Evolutionary conservation across 2,888 invertebrate genomes (phyloP).

Genomic region (Cynaeus angustus): DNA sequence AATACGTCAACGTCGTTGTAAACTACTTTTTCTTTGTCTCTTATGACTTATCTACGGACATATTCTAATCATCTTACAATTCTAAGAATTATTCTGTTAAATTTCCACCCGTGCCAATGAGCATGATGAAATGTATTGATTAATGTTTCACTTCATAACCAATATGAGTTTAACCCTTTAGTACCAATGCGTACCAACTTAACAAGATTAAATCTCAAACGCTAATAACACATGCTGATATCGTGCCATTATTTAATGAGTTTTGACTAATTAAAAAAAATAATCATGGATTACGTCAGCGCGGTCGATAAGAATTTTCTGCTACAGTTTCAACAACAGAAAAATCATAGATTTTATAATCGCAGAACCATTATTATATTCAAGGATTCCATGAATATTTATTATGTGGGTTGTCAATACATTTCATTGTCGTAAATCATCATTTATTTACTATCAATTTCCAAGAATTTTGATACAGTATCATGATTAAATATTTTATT

Average conservation of each 20-base stretch:
- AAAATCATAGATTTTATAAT: not conserved
- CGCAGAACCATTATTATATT: not conserved
- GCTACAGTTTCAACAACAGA: not conserved
- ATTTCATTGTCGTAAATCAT: slow-evolving; percentile 45
- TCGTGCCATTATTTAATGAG: slow-evolving; percentile 61
- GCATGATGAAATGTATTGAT: slow-evolving; percentile 64
- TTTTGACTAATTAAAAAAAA: slow-evolving; percentile 59
- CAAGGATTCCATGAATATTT: slow-evolving; percentile 45
- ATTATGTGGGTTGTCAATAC: slow-evolving; percentile 46
- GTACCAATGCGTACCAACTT: slow-evolving; percentile 69
- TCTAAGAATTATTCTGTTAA: slow-evolving; percentile 18
- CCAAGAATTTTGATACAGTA: slow-evolving; percentile 51
- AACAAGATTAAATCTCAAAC: slow-evolving; percentile 68
- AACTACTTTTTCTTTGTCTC: slow-evolving; percentile 17
- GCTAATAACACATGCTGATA: slow-evolving; percentile 65
- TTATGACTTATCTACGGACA: not conserved
- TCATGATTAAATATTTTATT: slow-evolving; percentile 48
- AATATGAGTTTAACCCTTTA: slow-evolving; percentile 65
- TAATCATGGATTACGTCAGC: slow-evolving; percentile 46
- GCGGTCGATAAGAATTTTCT: slow-evolving; percentile 19
- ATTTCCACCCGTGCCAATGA: slow-evolving; percentile 62
- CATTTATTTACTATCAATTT: slow-evolving; percentile 52
- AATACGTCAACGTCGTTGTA: slow-evolving; percentile 17
- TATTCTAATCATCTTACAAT: not conserved
- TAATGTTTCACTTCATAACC: slow-evolving; percentile 65